A percentile compares a stretch with the other conserved stretches of the same genome.
phyloP scores from a whole-genome alignment of 2,113 vertebrate genomes.

The Cyanoramphus novaezelandiae region DNA sequence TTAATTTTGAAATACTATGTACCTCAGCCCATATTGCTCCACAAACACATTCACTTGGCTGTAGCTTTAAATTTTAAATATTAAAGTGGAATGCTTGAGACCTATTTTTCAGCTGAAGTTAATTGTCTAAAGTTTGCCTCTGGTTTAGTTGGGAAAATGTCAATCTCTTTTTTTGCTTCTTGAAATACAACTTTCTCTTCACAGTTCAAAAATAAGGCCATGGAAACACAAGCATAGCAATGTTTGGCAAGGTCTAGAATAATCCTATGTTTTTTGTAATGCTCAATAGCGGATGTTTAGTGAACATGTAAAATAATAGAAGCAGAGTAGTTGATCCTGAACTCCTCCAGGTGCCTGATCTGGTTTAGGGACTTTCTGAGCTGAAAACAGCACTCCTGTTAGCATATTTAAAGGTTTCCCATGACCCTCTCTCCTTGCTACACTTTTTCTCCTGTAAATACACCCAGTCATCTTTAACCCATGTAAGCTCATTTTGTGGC shows the following conservation, averaged over 20 bases:
- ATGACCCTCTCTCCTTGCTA: fast-evolving
- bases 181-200: neutral
- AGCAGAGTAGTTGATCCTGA: neutral
- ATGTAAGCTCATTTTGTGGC: neutral
- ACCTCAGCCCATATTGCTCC: no score
- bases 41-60: neutral
- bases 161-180: neutral
- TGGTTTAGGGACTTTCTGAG: neutral
- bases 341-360: neutral
- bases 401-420: neutral
- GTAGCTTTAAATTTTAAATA: neutral
- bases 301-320: neutral
- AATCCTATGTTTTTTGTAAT: neutral
- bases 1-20: neutral
- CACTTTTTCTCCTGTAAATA: neutral
- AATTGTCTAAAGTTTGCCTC: neutral
- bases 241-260: neutral
- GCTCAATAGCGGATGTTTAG: neutral
- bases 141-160: neutral
- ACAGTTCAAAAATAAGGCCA: neutral
- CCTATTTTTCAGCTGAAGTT: neutral
- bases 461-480: neutral
- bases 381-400: neutral
- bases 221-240: neutral
- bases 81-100: neutral